Evolutionary conservation across 2,888 invertebrate species (phyloP), one percentile per base, ranked within the genome.

Genomic region (Congeria kusceri): DNA sequence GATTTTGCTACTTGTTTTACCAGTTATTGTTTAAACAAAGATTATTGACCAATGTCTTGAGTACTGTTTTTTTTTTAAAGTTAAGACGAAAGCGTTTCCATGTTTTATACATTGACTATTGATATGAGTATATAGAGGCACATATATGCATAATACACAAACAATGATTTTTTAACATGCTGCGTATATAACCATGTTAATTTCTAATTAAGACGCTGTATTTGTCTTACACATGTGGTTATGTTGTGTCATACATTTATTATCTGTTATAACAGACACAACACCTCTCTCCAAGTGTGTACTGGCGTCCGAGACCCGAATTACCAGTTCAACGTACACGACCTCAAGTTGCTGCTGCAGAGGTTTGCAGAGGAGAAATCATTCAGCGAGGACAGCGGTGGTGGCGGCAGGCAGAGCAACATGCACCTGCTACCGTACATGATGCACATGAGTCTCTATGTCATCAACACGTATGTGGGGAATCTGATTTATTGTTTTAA

Each of bases 351-450:
- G 87, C 94, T 99, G 72, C 94, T 99, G 77, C 93, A 97, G 88
- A 95, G 98, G 73, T 98, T 99, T 94, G 97, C 98, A 0, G 96
- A 97, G 93, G 98, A 98, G 89, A 97, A 97, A 92, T 97, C 97
- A 80, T 99, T 99, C 95, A 98, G 98, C 93, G 98, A 98, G 93
- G 99, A 99, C 94, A 98, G 98, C 1, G 98, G 99, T 23, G 94
- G 94, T 27, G 99, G 94, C 0, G 99, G 98, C 0, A 97, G 98
- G 18, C 98, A 98, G 91, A 98, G 98, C 84, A 99, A 99, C 94
- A 96, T 99, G 96, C 98, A 99, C 94, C 96, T 99, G 90, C 96
- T 98, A 82, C 99, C 99, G 11, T 98, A 98, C 92, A 95, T 99
- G 71, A 95, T 97, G 82, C 98, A 99, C 93, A 98, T 98, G 95